A percentile compares a stretch with the other conserved stretches of the same genome.
These are phyloP conservation scores for Synanthedon formicaeformis DNA, from an alignment of 2,888 invertebrate species.

Conservation along the genomic window DNA sequence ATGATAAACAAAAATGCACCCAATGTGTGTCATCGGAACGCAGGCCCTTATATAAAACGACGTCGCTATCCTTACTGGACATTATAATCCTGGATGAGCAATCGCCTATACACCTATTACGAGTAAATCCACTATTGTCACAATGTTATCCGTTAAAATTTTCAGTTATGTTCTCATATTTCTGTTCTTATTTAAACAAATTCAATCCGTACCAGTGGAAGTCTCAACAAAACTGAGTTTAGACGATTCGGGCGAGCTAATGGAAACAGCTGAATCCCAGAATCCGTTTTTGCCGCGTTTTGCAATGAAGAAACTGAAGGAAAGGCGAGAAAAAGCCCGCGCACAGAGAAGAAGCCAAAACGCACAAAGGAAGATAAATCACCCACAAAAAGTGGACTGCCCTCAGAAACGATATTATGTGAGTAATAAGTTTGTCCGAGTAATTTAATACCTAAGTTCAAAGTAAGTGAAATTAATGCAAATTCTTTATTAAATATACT, in stretches of 20 bases:
- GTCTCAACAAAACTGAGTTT: constrained; percentile 10
- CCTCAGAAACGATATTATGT: constrained; percentile 22
- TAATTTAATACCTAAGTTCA: constrained; percentile 1
- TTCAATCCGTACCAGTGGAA: constrained; percentile 27
- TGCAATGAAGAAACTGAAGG: constrained; percentile 50
- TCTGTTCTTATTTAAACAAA: constrained; percentile 11
- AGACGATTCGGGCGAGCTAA: constrained; percentile 21
- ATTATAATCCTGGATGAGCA: constrained; percentile 38
- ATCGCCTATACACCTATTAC: constrained; percentile 6
- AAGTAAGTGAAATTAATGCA: neutral
- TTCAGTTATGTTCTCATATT: neutral
- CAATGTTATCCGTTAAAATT: neutral
- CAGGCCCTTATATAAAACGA: constrained; percentile 44
- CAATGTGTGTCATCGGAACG: constrained; percentile 49
- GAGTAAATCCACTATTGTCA: neutral
- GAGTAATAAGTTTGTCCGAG: constrained; percentile 1
- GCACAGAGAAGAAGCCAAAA: constrained; percentile 36
- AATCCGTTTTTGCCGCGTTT: constrained; percentile 56
- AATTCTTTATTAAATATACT: too few species aligned
- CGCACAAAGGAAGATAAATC: constrained; percentile 17
- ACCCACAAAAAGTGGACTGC: constrained; percentile 15
- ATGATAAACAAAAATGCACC: constrained; percentile 52
- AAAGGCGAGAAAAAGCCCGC: constrained; percentile 34
- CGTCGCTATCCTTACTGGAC: constrained; percentile 11
- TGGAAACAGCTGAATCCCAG: constrained; percentile 51